phyloP scores from a whole-genome alignment of 2,797 vertebrate species.

The Phoeniculus purpureus region DNA sequence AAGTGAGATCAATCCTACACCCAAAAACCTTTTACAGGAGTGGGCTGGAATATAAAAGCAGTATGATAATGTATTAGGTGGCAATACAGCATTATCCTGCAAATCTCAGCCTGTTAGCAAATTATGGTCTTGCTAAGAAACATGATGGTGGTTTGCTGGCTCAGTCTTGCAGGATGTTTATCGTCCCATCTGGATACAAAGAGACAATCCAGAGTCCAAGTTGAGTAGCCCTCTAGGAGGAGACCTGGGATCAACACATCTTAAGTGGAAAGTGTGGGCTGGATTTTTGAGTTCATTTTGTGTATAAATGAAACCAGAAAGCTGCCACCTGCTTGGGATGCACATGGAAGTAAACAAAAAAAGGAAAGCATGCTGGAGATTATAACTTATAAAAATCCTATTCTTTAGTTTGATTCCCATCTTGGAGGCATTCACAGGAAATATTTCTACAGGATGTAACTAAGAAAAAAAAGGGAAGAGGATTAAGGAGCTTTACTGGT shows the following conservation, averaged over 20 bases:
- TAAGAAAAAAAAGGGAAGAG: not conserved
- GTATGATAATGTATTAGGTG: not conserved
- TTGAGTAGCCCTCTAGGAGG: not conserved
- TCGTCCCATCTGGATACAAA: not conserved
- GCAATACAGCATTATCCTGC: not conserved
- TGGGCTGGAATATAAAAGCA: not conserved
- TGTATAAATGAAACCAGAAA: slow-evolving; percentile 17
- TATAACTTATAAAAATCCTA: not conserved
- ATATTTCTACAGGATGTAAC: not conserved
- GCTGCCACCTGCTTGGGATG: not conserved
- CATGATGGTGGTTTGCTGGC: not conserved
- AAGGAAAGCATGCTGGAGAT: not conserved
- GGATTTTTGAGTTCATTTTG: not conserved
- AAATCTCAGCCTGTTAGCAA: slow-evolving; percentile 4
- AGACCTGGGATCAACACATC: not conserved
- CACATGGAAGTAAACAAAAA: not conserved
- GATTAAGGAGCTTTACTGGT: not conserved
- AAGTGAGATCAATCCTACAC: not conserved
- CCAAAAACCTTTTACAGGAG: not conserved
- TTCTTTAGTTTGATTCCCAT: not conserved
- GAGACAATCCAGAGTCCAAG: not conserved
- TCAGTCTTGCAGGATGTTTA: not conserved
- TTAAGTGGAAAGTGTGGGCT: not conserved
- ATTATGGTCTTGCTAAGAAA: not conserved
- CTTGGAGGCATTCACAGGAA: not conserved